Percentiles rank a stretch among this genome's conserved stretches.
phyloP scores from a whole-genome alignment of 2,113 vertebrate genomes.

The Entelurus aequoreus region DNA sequence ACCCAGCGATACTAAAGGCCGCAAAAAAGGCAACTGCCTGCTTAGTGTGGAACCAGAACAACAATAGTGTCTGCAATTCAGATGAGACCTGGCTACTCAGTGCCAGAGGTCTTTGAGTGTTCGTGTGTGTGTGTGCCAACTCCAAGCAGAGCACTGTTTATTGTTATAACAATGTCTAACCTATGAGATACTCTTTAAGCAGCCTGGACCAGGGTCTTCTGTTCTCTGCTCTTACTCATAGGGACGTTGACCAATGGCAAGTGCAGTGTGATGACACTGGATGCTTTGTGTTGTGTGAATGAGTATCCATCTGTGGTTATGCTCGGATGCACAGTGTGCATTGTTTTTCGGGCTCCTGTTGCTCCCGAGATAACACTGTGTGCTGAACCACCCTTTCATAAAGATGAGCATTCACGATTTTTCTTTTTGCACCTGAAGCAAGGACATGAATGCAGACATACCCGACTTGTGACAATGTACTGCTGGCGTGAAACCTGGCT shows the following conservation, averaged over 20 bases:
- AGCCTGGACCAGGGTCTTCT: conserved; percentile 4
- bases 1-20: conserved; percentile 36
- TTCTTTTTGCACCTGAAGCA: conserved; percentile 7
- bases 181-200: conserved; percentile 23
- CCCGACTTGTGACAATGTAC: conserved; percentile 33
- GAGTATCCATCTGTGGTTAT: conserved; percentile 11
- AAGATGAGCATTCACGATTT: conserved; percentile 39
- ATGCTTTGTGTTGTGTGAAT: conserved; percentile 15
- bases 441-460: conserved; percentile 1
- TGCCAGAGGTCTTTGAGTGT: conserved; percentile 52
- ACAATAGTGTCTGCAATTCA: conserved; percentile 45
- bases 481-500: conserved; percentile 1
- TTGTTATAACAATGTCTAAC: conserved; percentile 36
- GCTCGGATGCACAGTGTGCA: conserved; percentile 16
- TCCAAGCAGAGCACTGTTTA: conserved; percentile 44
- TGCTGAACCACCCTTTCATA: conserved; percentile 23
- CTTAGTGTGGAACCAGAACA: conserved; percentile 32
- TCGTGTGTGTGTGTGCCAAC: conserved; percentile 37
- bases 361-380: conserved; percentile 37
- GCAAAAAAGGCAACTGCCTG: conserved; percentile 52
- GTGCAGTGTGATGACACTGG: neutral
- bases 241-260: conserved; percentile 6
- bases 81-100: conserved; percentile 43
- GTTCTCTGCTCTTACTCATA: conserved; percentile 25
- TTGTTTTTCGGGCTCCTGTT: conserved; percentile 38